phyloP scores from a whole-genome alignment of 2,113 vertebrate genomes.

The Solea senegalensis region DNA sequence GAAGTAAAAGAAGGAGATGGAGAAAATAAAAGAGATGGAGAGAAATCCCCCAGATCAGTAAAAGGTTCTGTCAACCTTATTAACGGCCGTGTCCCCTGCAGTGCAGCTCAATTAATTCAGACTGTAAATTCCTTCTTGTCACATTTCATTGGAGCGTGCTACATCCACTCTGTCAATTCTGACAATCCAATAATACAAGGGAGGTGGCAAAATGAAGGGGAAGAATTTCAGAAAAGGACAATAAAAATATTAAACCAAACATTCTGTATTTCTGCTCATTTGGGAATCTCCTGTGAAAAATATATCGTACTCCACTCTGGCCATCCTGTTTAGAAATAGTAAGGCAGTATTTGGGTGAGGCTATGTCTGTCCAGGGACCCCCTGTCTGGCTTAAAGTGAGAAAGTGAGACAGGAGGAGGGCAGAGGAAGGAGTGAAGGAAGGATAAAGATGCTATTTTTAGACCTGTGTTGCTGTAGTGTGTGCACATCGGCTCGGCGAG shows the following conservation, averaged over 20 bases:
- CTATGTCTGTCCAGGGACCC: slow-evolving; percentile 71
- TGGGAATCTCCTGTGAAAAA: slow-evolving; percentile 39
- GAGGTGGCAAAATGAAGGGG: slow-evolving; percentile 17
- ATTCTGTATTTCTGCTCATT: slow-evolving; percentile 7
- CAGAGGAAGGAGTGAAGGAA: slow-evolving; percentile 61
- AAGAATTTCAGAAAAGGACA: slow-evolving; percentile 6
- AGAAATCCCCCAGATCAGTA: slow-evolving; percentile 36
- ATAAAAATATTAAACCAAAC: slow-evolving; percentile 14
- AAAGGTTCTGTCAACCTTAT: slow-evolving; percentile 56
- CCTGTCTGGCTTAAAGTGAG: slow-evolving; percentile 70
- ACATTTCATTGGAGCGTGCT: slow-evolving; percentile 56
- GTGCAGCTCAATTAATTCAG: slow-evolving; percentile 64
- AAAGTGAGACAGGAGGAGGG: slow-evolving; percentile 48
- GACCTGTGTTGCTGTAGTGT: slow-evolving; percentile 68
- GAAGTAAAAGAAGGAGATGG: slow-evolving; percentile 11
- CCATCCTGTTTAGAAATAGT: slow-evolving; percentile 15
- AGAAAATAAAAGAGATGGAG: slow-evolving; percentile 1
- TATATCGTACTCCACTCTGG: slow-evolving; percentile 38
- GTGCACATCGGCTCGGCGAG: slow-evolving; percentile 45
- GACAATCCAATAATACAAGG: slow-evolving; percentile 31
- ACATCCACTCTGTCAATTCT: slow-evolving; percentile 40
- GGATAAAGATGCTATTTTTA: slow-evolving; percentile 79
- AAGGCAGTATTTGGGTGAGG: slow-evolving; percentile 31
- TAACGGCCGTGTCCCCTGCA: slow-evolving; percentile 45
- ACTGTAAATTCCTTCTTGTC: slow-evolving; percentile 67